Conservation (phyloP, 2,888 invertebrate genomes). For the Epinotia bilunana region DNA sequence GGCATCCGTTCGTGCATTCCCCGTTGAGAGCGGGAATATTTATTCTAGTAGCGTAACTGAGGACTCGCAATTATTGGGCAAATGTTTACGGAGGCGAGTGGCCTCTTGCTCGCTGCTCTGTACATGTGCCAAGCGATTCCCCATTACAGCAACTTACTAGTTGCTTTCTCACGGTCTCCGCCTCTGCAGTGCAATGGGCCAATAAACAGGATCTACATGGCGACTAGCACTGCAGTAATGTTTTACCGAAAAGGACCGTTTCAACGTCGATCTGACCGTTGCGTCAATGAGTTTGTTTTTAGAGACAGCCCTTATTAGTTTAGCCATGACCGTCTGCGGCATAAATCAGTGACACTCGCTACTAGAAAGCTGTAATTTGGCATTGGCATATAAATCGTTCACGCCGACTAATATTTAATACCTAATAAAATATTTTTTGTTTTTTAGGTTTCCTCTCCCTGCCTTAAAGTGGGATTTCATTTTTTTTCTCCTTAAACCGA, state of each 20-base stretch:
- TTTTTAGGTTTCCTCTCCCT: no score
- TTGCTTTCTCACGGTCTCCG: constrained; percentile 66
- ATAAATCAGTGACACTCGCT: no score
- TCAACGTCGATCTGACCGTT: constrained; percentile 12
- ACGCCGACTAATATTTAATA: no score
- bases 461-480: no score
- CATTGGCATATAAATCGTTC: no score
- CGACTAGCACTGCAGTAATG: constrained; percentile 52
- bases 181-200: constrained; percentile 63
- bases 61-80: constrained; percentile 81
- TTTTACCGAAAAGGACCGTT: constrained; percentile 41
- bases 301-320: no score
- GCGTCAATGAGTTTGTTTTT: constrained; percentile 14
- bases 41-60: constrained; percentile 76
- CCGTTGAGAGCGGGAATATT: constrained; percentile 70
- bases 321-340: no score
- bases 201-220: constrained; percentile 61
- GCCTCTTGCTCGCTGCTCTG: constrained; percentile 66
- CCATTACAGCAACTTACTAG: constrained; percentile 72
- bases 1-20: constrained; percentile 67
- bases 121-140: constrained; percentile 72
- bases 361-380: no score
- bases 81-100: constrained; percentile 78
- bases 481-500: no score
- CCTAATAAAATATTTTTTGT: no score